Evolutionary conservation across 2,113 vertebrate genomes (phyloP), one percentile per base, ranked within the genome.

Genomic region (Cricetomys ansorgei): DNA sequence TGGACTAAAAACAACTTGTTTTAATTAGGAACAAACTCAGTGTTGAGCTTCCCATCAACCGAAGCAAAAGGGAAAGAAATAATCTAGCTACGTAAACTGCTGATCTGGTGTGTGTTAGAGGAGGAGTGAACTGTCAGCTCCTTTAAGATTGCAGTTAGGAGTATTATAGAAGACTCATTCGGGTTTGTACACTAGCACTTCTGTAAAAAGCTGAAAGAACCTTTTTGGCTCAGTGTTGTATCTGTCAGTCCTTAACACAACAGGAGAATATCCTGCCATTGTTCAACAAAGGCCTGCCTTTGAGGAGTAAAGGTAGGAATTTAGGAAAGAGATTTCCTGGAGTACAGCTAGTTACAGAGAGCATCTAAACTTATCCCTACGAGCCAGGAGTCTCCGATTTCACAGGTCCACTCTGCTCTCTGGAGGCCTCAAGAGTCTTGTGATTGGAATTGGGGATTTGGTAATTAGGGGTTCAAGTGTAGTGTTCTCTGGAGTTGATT

Each of bases 401-500:
- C 62, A 27, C 16, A 87, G n/a, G 16, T 31, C 84, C 31, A 72
- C 55, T 92, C 31, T 85, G 9, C 69, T 92, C 86, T 50, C 57
- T 70, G 16, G 48, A 72, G 10, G 62, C 48, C 27, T 85, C 27
- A 13, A 13, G 31, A 21, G 31, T 94, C n/a, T 88, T 94, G 50
- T 79, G 55, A 73, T 69, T 48, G 69, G 55, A 86, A 77, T 19
- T 90, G 76, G 62, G 83, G 0, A 90, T 88, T 69, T 62, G 55
- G 45, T 89, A 96, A 88, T 62, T 83, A 67, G 16, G 43, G 50
- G 80, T 93, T 77, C 81, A 73, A 92, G 40, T 92, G 23, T 40
- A 29, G 81, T 67, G 45, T 92, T 92, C 84, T 93, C 83, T 92
- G 65, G 86, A 93, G 92, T 25, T 62, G 59, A 72, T 92, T 89